phyloP scores from a whole-genome alignment of 2,113 vertebrate species.

The Leuciscus idus region DNA sequence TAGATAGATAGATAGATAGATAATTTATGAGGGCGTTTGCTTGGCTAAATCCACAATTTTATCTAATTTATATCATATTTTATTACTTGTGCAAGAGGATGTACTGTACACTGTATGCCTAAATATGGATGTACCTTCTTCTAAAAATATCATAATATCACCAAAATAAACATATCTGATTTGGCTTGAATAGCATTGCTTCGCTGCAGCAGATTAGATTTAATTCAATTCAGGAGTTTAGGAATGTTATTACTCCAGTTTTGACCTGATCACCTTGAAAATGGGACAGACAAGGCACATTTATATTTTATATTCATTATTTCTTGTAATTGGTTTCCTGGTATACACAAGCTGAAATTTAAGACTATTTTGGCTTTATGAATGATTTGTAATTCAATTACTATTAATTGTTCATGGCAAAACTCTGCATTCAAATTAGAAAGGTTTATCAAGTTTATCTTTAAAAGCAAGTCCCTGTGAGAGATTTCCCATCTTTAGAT shows the following conservation, averaged over 20 bases:
- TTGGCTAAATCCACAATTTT: constrained; percentile 3
- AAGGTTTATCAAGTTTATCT: background rate
- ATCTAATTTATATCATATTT: background rate
- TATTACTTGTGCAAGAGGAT: background rate
- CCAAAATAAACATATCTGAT: constrained; percentile 20
- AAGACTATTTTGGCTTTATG: background rate
- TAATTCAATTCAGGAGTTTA: constrained; percentile 17
- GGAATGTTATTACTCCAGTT: constrained; percentile 10
- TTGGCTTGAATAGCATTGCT: constrained; percentile 8
- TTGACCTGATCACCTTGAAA: background rate
- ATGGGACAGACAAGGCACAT: background rate
- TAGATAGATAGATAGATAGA: too few relatives aligned
- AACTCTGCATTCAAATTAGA: background rate
- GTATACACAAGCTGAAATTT: background rate
- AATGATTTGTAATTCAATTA: constrained; percentile 13
- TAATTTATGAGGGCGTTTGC: background rate
- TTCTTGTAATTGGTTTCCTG: background rate
- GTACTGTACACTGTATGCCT: background rate
- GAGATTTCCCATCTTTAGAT: constrained; percentile 28
- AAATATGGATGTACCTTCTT: background rate
- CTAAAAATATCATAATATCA: constrained; percentile 10
- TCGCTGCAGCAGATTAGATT: constrained; percentile 6
- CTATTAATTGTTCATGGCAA: background rate
- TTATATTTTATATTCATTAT: background rate
- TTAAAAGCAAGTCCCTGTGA: constrained; percentile 15